Evolutionary conservation across 2,797 vertebrate genomes (phyloP).

Genomic region (Tokudaia tokunoshimensis): DNA sequence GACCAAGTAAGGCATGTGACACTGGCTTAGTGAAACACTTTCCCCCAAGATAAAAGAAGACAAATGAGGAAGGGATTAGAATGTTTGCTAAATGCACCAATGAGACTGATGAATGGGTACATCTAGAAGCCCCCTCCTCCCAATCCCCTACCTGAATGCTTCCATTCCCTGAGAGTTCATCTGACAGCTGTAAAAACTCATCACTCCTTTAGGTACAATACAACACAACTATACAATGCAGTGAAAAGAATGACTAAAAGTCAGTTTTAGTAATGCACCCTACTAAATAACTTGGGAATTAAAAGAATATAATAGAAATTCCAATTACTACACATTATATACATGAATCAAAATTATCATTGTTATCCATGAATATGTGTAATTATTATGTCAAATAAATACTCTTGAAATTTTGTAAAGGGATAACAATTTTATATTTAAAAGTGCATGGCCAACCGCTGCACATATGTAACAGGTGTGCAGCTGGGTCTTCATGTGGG

Average conservation of each 20-base stretch:
- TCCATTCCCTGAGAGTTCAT: background rate
- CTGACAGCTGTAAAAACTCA: constrained; percentile 5
- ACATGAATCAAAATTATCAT: background rate
- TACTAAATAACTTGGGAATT: constrained; percentile 11
- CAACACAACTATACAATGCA: background rate
- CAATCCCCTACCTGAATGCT: background rate
- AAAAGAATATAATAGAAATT: background rate
- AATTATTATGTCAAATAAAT: constrained; percentile 10
- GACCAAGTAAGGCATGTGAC: background rate
- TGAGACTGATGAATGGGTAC: background rate
- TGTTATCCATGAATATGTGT: background rate
- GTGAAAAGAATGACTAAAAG: background rate
- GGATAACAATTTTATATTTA: constrained; percentile 14
- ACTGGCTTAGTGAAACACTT: constrained; percentile 4
- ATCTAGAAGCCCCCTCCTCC: background rate
- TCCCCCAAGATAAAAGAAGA: background rate
- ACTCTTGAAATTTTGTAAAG: background rate
- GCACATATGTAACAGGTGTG: background rate
- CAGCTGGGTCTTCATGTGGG: background rate
- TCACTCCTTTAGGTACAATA: background rate
- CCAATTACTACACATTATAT: background rate
- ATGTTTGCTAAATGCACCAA: background rate
- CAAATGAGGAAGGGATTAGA: background rate
- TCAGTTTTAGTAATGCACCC: background rate
- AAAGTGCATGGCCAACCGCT: background rate